A percentile compares a stretch with the other conserved stretches of the same genome.
phyloP scores from a whole-genome alignment of 2,888 invertebrate species.

The Idaea aversata region DNA sequence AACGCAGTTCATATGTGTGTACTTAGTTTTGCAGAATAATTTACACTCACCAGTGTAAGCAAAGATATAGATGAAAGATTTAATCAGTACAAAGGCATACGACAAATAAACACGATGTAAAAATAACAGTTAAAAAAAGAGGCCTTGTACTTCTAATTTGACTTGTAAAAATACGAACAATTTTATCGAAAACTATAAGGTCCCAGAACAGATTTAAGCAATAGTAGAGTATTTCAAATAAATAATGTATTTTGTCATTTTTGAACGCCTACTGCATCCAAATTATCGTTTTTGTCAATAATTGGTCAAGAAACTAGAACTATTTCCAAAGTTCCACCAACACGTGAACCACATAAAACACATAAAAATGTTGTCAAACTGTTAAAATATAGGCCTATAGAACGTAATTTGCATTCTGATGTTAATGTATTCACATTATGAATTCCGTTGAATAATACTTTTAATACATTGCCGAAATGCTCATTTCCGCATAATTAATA shows the following conservation, averaged over 20 bases:
- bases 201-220: not conserved
- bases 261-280: not conserved
- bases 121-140: too few relatives aligned
- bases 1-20: too few relatives aligned
- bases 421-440: not conserved
- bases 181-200: too few relatives aligned
- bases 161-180: too few relatives aligned
- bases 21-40: too few relatives aligned
- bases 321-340: not conserved
- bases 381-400: constrained; percentile 4
- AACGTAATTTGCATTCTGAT: not conserved
- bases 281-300: not conserved
- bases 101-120: too few relatives aligned
- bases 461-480: not conserved
- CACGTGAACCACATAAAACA: not conserved
- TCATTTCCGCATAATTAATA: not conserved
- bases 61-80: too few relatives aligned
- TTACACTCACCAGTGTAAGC: too few relatives aligned
- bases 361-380: constrained; percentile 1
- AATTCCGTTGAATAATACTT: constrained; percentile 1
- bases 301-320: not conserved
- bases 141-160: too few relatives aligned
- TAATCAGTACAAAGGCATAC: too few relatives aligned
- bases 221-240: not conserved
- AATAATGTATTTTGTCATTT: not conserved